phyloP scores from a whole-genome alignment of 2,888 invertebrate genomes.

The Limnephilus auricula region DNA sequence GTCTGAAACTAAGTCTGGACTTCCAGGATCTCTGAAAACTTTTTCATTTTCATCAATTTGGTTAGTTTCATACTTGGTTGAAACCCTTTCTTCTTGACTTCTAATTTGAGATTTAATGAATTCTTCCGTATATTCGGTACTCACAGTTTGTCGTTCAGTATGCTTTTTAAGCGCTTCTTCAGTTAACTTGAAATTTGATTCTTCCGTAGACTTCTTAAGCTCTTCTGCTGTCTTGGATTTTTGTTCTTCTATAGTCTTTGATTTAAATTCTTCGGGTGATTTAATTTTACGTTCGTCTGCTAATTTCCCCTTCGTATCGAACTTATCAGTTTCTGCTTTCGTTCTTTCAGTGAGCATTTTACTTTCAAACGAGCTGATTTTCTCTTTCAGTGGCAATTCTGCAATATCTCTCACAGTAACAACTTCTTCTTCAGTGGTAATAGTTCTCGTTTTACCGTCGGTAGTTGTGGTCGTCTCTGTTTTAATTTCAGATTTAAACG shows the following conservation, averaged over 20 bases:
- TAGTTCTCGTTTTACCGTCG: constrained; percentile 69
- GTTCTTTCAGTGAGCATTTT: constrained; percentile 73
- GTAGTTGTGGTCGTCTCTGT: constrained; percentile 67
- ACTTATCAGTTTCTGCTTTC: constrained; percentile 73
- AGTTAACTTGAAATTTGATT: constrained; percentile 74
- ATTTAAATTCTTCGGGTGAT: constrained; percentile 73
- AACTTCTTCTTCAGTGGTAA: constrained; percentile 72
- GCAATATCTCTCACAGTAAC: constrained; percentile 76
- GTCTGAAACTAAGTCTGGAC: constrained; percentile 64
- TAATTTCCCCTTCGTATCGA: constrained; percentile 72
- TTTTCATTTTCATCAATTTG: constrained; percentile 52
- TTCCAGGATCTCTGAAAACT: constrained; percentile 58
- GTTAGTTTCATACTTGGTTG: constrained; percentile 29
- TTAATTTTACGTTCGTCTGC: constrained; percentile 77
- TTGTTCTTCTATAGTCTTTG: constrained; percentile 70
- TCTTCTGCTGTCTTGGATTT: constrained; percentile 77
- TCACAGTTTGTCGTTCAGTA: constrained; percentile 75
- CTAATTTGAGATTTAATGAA: constrained; percentile 74
- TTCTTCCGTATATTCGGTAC: constrained; percentile 76
- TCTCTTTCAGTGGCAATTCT: constrained; percentile 74
- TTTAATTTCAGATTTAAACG: constrained; percentile 78
- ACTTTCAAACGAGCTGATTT: constrained; percentile 76
- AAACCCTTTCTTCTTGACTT: constrained; percentile 53
- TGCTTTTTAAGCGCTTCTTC: constrained; percentile 77
- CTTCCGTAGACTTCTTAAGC: constrained; percentile 74